Base-by-base conservation (phyloP, 2,888 invertebrate species). In the Tenodera sinensis region DNA sequence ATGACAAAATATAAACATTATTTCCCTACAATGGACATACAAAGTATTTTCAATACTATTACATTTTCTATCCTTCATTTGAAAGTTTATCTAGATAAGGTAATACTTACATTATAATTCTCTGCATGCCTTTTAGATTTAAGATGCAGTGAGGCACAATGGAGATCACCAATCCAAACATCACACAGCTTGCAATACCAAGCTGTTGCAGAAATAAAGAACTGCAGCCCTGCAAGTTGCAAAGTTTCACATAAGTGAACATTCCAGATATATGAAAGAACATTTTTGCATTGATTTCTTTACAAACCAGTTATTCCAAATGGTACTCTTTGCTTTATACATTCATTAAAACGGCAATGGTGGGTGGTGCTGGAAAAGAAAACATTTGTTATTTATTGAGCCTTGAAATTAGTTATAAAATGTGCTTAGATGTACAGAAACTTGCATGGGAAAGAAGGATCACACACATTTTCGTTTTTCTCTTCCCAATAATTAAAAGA, bases 111-210 rank as follows among this genome's bases (percentile, higher is more conserved):
- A 90, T 96, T 95, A 92, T 97, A 98, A 93, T 97, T 97, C 91
- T 96, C 96, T 91, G 96, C 96, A 93, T 98, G 98, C 34, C 94
- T 93, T 90, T 96, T 94, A 0, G 97, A 97, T 93, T 97, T 97
- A 90, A 98, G 94, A 93, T 98, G 98, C 2, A 97, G 95, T 15
- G 97, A 97, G 0, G 98, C 98, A 93, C 98, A 97, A 93, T 97
- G 97, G 90, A 97, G 94, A 93, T 98, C 98, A 0, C 98, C 98
- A 92, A 98, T 97, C 96, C 98, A 98, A 91, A 96, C 95, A 92
- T 97, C 96, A 92, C 98, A 98, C 90, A 98, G 94, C 93, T 97
- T 97, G 94, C 98, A 98, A 94, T 97, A 98, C 98, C 98, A 98
- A 54, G 97, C 96, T 9, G 97, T 96, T 0, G 97, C 96, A 3